Evolutionary conservation across 2,113 vertebrate genomes (phyloP), one percentile per base, ranked within the genome.

Genomic region (Amblyopsis rosae): DNA sequence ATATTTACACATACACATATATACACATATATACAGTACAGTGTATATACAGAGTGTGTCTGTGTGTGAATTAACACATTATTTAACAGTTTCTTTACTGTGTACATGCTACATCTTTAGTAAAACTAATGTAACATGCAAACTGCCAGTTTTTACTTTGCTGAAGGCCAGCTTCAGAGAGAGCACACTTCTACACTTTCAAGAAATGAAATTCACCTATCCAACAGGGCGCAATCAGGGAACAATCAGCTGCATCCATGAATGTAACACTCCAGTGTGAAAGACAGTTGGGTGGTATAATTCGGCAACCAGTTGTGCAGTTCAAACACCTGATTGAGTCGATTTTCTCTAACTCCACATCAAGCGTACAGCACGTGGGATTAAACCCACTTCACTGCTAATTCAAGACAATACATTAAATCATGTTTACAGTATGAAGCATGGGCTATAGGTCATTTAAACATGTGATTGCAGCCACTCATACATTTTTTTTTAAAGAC

Each of bases 381-480:
- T 77, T 58, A 59, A 54, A 71, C 6, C 10, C 69, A 69, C 65
- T 83, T 69, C 62, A 71, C 55, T 54, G 59, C 69, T 72, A 60
- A 45, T 33, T 66, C 56, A 26, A 51, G 46, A 76, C 15, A 69
- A 49, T 67, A 77, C 49, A 77, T 83, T 80, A 82, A 81, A 66
- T 67, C 63, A 69, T 32, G 32, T 87, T 71, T 49, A 55, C n/a
- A 26, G 26, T 26, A 26, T 26, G 26, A 26, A 26, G 26, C 0
- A 50, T 4, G n/a, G 59, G 32, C 58, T 33, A 16, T 65, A 63
- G 75, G 67, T 75, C 54, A 72, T 78, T 70, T 76, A 76, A 77
- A 55, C 65, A 57, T 79, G 54, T 79, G 75, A 89, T 84, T 83
- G 61, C 76, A 87, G 59, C 70, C 56, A 58, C 72, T 82, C 60